phyloP scores from a whole-genome alignment of 2,888 invertebrate species.

The Drosophila pseudotalamancana region DNA sequence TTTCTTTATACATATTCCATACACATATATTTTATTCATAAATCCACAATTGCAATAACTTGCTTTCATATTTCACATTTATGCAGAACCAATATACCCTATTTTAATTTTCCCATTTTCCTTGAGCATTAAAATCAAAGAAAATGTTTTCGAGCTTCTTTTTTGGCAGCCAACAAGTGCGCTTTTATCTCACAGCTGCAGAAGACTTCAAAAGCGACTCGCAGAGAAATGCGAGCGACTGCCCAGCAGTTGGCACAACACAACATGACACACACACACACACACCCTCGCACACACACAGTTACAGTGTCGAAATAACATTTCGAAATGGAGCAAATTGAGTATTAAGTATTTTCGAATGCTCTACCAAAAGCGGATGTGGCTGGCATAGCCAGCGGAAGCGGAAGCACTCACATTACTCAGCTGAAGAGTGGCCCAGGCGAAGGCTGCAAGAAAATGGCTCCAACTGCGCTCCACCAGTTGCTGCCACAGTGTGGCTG shows the following conservation, averaged over 20 bases:
- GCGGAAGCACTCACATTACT: slow-evolving; percentile 75
- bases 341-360: slow-evolving; percentile 73
- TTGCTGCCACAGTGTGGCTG: background rate
- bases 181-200: slow-evolving; percentile 56
- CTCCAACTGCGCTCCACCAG: background rate
- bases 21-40: too few species aligned
- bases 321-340: slow-evolving; percentile 61
- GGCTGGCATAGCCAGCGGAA: slow-evolving; percentile 60
- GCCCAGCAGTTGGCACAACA: slow-evolving; percentile 59
- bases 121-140: slow-evolving; percentile 34
- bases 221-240: slow-evolving; percentile 47
- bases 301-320: slow-evolving; percentile 43
- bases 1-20: too few species aligned
- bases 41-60: too few species aligned
- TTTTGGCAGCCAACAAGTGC: slow-evolving; percentile 35
- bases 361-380: slow-evolving; percentile 60
- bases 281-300: slow-evolving; percentile 5
- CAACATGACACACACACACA: slow-evolving; percentile 24
- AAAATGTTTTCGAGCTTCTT: slow-evolving; percentile 49
- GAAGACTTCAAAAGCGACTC: slow-evolving; percentile 19
- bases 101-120: background rate
- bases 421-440: slow-evolving; percentile 47
- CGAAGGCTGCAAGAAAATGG: slow-evolving; percentile 7
- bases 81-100: slow-evolving; percentile 1
- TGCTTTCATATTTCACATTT: too few species aligned